Evolutionary conservation across 2,888 invertebrate species (phyloP).

Genomic region (Brassicogethes aeneus): DNA sequence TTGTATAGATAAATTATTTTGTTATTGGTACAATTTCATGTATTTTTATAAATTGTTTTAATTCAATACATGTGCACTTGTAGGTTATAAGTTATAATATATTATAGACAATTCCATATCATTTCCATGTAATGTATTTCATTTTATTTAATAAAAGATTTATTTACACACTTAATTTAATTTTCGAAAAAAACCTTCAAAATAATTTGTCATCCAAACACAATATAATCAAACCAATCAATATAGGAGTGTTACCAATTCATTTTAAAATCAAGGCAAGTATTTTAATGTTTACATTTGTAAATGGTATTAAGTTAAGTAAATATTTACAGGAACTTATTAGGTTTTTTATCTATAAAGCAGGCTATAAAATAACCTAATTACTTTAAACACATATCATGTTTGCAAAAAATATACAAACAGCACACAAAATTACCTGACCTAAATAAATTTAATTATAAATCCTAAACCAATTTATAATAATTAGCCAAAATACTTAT

Average conservation of each 20-base stretch:
- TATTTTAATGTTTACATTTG: background rate
- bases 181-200: too few relatives aligned
- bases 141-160: slow-evolving; percentile 6
- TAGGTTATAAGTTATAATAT: slow-evolving; percentile 17
- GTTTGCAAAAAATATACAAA: too few relatives aligned
- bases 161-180: too few relatives aligned
- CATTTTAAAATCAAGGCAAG: background rate
- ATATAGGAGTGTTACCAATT: too few relatives aligned
- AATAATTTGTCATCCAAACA: too few relatives aligned
- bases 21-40: slow-evolving; percentile 16
- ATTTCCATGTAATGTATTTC: slow-evolving; percentile 5
- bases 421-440: too few relatives aligned
- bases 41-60: slow-evolving; percentile 22
- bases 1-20: slow-evolving; percentile 26
- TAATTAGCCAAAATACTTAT: too few relatives aligned
- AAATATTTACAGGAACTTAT: background rate
- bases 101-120: slow-evolving; percentile 3
- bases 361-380: background rate
- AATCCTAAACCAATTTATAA: too few relatives aligned
- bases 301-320: background rate
- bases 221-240: too few relatives aligned
- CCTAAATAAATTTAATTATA: too few relatives aligned
- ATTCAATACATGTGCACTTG: slow-evolving; percentile 20
- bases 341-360: background rate
- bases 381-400: too few relatives aligned